Conservation (phyloP, 2,888 invertebrate genomes). For the Stenotaenia linearis region DNA sequence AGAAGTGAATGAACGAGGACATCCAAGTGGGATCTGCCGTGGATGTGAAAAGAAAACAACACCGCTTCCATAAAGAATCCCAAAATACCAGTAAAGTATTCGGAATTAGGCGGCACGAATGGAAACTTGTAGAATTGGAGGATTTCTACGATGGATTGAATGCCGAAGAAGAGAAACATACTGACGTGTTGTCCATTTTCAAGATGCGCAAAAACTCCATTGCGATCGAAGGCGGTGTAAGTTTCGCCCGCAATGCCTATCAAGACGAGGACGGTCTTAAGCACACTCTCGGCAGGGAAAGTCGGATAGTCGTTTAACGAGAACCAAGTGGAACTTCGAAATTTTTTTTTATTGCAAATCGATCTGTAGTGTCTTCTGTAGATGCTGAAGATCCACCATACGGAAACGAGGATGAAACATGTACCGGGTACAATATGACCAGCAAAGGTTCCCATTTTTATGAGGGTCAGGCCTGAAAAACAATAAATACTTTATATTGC, state of each 20-base stretch:
- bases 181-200: constrained; percentile 53
- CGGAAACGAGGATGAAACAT: background rate
- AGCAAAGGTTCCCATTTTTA: constrained; percentile 8
- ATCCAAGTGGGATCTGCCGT: constrained; percentile 48
- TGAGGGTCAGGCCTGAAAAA: too few species aligned
- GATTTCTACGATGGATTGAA: constrained; percentile 49
- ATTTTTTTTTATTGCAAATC: background rate
- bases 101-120: constrained; percentile 46
- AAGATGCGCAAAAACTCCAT: constrained; percentile 44
- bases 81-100: constrained; percentile 47
- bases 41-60: constrained; percentile 51
- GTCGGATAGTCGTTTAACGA: background rate
- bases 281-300: background rate
- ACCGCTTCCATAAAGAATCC: constrained; percentile 50
- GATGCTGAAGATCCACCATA: constrained; percentile 21
- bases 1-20: constrained; percentile 49
- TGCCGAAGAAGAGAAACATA: constrained; percentile 52
- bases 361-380: background rate
- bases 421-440: constrained; percentile 10
- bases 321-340: background rate
- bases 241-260: constrained; percentile 46
- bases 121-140: constrained; percentile 43
- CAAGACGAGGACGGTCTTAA: background rate
- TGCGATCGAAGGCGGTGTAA: constrained; percentile 45
- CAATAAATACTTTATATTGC: too few species aligned